Evolutionary conservation across 2,888 invertebrate genomes (phyloP).

Genomic region (Plemyria rubiginata): DNA sequence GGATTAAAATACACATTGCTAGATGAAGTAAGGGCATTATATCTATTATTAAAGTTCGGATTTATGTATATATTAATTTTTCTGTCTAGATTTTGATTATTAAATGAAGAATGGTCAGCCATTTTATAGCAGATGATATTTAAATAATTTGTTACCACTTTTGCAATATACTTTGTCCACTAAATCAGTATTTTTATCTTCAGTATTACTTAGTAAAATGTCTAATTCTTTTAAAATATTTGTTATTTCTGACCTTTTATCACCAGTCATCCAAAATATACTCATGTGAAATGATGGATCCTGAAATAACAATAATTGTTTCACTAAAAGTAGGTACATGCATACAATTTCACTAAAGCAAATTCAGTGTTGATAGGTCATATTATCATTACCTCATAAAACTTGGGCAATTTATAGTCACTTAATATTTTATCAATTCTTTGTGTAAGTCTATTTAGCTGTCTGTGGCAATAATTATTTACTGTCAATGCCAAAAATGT

Average conservation of each 20-base stretch:
- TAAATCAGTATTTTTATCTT: constrained; percentile 69
- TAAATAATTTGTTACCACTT: constrained; percentile 90
- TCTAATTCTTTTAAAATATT: constrained; percentile 80
- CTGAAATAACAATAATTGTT: constrained; percentile 77
- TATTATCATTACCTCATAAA: constrained; percentile 88
- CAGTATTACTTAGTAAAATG: constrained; percentile 61
- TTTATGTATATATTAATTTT: constrained; percentile 68
- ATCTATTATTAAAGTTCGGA: constrained; percentile 71
- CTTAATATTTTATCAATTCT: constrained; percentile 87
- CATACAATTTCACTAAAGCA: too few species aligned
- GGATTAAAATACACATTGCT: constrained; percentile 65
- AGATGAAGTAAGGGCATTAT: constrained; percentile 17
- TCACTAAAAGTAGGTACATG: not conserved
- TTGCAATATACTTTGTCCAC: constrained; percentile 88
- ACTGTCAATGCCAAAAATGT: constrained; percentile 92
- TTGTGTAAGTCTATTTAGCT: constrained; percentile 83
- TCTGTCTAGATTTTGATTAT: constrained; percentile 29
- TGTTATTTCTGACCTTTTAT: constrained; percentile 82
- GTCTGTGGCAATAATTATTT: constrained; percentile 80
- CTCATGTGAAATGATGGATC: constrained; percentile 94
- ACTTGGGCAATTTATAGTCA: constrained; percentile 90
- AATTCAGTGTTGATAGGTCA: not conserved
- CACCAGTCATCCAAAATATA: constrained; percentile 91
- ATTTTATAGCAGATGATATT: constrained; percentile 77
- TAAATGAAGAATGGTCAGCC: constrained; percentile 34